Evolutionary conservation across 2,888 invertebrate genomes (phyloP).

Genomic region (Drosophila putrida): DNA sequence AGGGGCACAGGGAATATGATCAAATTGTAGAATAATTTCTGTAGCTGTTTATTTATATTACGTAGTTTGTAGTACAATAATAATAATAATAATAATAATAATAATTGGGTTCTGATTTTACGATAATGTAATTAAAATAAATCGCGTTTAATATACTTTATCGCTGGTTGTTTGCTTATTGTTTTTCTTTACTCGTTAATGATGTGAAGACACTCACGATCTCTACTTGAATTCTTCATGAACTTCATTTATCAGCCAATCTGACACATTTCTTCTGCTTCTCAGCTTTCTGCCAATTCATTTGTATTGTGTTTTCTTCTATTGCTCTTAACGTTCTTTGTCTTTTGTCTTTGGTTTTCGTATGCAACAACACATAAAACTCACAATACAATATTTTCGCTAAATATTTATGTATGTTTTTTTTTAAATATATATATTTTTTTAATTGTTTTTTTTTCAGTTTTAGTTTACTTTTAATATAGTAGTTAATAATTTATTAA

Average conservation of each 20-base stretch:
- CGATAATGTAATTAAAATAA: constrained; percentile 58
- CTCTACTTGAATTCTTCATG: constrained; percentile 19
- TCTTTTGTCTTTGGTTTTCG: constrained; percentile 53
- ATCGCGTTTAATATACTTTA: constrained; percentile 31
- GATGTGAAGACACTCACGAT: constrained; percentile 31
- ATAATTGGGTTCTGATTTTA: constrained; percentile 44
- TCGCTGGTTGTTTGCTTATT: constrained; percentile 62
- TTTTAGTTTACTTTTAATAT: constrained; percentile 70
- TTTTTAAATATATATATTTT: constrained; percentile 44
- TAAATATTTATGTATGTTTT: constrained; percentile 82
- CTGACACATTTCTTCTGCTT: constrained; percentile 25
- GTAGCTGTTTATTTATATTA: constrained; percentile 34
- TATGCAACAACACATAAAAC: constrained; percentile 84
- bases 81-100: constrained; percentile 44
- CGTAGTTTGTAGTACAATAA: constrained; percentile 47
- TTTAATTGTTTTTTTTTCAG: constrained; percentile 56
- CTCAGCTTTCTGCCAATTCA: constrained; percentile 46
- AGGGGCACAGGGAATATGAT: constrained; percentile 46
- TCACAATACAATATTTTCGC: constrained; percentile 85
- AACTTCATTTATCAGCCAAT: constrained; percentile 13
- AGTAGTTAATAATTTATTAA: constrained; percentile 77
- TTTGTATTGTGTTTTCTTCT: constrained; percentile 28
- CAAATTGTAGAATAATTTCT: constrained; percentile 56
- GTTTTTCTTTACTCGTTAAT: constrained; percentile 17
- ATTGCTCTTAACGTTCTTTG: constrained; percentile 41